Base-by-base conservation (phyloP, 2,888 invertebrate genomes). In the Scaptomyza tumidula region DNA sequence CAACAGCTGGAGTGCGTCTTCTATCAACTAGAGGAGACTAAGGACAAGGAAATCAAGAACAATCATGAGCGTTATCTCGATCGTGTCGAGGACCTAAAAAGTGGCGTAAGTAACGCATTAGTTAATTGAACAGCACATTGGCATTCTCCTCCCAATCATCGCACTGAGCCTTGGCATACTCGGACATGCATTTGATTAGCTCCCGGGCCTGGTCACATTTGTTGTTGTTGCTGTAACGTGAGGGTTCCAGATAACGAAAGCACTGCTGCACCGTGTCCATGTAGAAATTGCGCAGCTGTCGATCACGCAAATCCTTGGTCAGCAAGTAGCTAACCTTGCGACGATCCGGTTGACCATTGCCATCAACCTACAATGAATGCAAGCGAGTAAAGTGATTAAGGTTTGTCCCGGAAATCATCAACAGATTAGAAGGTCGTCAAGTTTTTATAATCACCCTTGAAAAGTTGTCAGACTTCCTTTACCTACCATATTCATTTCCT, bases 201-300 rank as follows among this genome's bases (percentile, higher is more conserved):
- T 75, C 78, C 6, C 74, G 44, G 0, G 96, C 94, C 86, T 94
- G 95, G 53, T 93, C 93, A 81, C 96, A 96, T 73, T 94, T 94
- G 29, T 31, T 54, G 37, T 43, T 60, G 75, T 94, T 94, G 41
- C 49, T 53, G 24, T 48, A 57, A n/a, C 86, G 65, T 11, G 95
- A 94, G 71, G 93, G 94, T 19, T 92, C 93, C 49, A 95, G 80
- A 75, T 94, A 93, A 77, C 94, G 94, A 80, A 95, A 96, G 81
- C 96, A 96, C 75, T 95, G 95, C 71, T 95, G 94, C 48, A 95
- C 93, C 0, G 95, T 94, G 88, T 96, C 95, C 78, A 95, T 94
- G 4, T 96, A 91, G 78, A 96, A 96, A 88, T 95, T 95, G 24
- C 93, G 93, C 0, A 96, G 82, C 72, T 95, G 95, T 41, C 94